Conservation (phyloP, 2,797 vertebrate species). For the Thalassophryne amazonica region DNA sequence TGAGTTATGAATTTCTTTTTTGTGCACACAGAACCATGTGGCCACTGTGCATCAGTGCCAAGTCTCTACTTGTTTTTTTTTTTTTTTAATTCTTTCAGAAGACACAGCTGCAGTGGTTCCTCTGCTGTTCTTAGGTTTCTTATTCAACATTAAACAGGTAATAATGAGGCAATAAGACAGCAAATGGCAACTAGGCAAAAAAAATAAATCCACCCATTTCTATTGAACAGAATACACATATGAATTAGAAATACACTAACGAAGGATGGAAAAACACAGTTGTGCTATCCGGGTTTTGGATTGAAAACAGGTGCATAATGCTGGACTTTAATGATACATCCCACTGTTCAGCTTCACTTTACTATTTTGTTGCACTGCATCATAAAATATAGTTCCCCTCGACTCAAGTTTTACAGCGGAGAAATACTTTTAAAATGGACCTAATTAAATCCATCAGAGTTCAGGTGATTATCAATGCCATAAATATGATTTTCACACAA, state of each 20-base stretch:
- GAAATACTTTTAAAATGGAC: slow-evolving; percentile 18
- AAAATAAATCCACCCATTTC: not conserved
- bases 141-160: slow-evolving; percentile 11
- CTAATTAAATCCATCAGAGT: slow-evolving; percentile 17
- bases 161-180: slow-evolving; percentile 15
- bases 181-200: no score
- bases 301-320: slow-evolving; percentile 20
- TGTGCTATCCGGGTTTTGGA: slow-evolving; percentile 8
- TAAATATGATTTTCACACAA: slow-evolving; percentile 48
- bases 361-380: slow-evolving; percentile 3
- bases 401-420: slow-evolving; percentile 2
- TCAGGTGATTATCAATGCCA: slow-evolving; percentile 33
- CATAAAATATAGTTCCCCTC: slow-evolving; percentile 28
- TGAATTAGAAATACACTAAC: slow-evolving; percentile 8
- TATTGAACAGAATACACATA: not conserved
- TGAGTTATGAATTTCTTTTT: slow-evolving; percentile 3
- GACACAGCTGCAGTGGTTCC: slow-evolving; percentile 9
- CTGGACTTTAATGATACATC: slow-evolving; percentile 4
- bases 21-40: slow-evolving; percentile 16
- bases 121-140: slow-evolving; percentile 2
- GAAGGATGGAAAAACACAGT: slow-evolving; percentile 7
- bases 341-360: slow-evolving; percentile 5
- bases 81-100: slow-evolving; percentile 13
- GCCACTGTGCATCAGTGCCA: not conserved
- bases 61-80: slow-evolving; percentile 22